Evolutionary conservation across 1,140 invertebrate genomes (phyloP).

Genomic region (Calephelis virginiensis): DNA sequence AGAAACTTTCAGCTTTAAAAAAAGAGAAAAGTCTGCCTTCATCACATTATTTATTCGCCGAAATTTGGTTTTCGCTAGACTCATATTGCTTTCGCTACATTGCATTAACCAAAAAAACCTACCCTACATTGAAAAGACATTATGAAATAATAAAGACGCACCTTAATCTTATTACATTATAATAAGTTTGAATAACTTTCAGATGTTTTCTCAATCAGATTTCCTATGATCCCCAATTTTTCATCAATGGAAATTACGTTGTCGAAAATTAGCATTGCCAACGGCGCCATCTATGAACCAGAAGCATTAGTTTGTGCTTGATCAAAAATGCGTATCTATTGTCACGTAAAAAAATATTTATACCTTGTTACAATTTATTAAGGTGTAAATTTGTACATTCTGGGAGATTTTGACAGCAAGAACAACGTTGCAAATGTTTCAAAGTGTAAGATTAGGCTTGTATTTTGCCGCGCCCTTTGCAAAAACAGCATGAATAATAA

Average conservation of each 20-base stretch:
- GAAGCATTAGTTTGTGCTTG: conserved; percentile 43
- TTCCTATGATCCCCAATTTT: conserved; percentile 60
- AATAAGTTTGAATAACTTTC: conserved; percentile 72
- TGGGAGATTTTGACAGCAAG: conserved; percentile 27
- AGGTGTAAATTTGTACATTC: conserved; percentile 24
- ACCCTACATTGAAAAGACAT: conserved; percentile 58
- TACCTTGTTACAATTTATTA: conserved; percentile 26
- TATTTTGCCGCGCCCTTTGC: conserved; percentile 51
- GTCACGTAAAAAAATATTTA: conserved; percentile 1
- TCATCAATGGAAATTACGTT: conserved; percentile 69
- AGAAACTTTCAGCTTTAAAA: no score
- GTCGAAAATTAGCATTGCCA: conserved; percentile 67
- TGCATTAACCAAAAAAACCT: conserved; percentile 35
- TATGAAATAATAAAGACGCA: conserved; percentile 65
- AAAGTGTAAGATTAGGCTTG: conserved; percentile 61
- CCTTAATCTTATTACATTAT: conserved; percentile 74
- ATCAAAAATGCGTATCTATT: conserved; percentile 23
- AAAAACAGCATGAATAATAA: conserved; percentile 77
- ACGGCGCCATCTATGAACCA: conserved; percentile 66
- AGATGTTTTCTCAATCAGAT: conserved; percentile 72
- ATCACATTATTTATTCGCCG: no score
- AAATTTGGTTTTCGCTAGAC: no score
- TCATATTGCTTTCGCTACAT: conserved; percentile 38
- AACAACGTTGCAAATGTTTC: conserved; percentile 42
- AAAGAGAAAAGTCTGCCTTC: no score